Base-by-base conservation (phyloP, 2,797 vertebrate species). In the Phrynocephalus forsythii region DNA sequence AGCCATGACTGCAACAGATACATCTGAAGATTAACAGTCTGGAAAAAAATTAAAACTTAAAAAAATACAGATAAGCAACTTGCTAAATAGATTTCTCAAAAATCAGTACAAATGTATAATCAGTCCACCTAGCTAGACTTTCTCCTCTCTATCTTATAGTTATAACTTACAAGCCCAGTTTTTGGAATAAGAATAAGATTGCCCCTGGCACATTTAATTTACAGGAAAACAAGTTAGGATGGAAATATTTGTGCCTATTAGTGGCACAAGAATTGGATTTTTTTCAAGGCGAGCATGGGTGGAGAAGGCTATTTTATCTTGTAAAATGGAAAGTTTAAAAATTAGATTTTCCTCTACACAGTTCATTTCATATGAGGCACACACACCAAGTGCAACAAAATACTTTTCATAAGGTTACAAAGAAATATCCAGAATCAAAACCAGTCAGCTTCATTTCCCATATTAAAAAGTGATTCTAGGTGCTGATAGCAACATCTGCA, bases 111-210 rank as follows among this genome's bases (percentile, higher is more conserved):
- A 72, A 83, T 88, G 88, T 86, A 44, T 44, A 73, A 95, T 87
- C 84, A 93, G 77, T n/a, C 50, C 50, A 89, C 86, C 88, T 84
- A 78, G 76, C 86, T 91, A 84, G 92, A 87, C 79, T 48, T 78
- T 50, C 88, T 83, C 71, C 22, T 81, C 38, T 85, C 75, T 82
- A 84, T 85, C 76, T 56, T 75, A n/a, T n/a, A 78, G 26, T 50
- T 79, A 48, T 63, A 72, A 73, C 7, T 75, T 72, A 83, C 76
- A 67, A 73, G 85, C 85, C 90, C 88, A 94, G 91, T 91, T 91
- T 92, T 88, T 44, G 78, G 83, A 94, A 89, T 90, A 83, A 80
- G 86, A 92, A 90, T 56, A 83, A 76, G 50, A 87, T 85, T 90
- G 83, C 67, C 89, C 84, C 38, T 77, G 86, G 87, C 91, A 89